Conservation (phyloP, 2,888 invertebrate genomes). For the Dermolepida albohirtum region DNA sequence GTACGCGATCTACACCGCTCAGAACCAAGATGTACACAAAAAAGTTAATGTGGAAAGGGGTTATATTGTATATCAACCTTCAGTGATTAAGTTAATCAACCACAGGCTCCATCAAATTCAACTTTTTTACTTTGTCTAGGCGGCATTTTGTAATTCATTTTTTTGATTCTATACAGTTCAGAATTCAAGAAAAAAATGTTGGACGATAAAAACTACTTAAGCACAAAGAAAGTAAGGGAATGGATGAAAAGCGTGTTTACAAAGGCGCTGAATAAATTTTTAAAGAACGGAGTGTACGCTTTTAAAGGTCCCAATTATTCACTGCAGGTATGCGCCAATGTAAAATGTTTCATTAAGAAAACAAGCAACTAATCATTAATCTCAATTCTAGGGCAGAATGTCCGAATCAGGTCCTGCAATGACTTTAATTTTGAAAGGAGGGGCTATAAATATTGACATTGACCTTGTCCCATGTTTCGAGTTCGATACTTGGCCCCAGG, state of each 20-base stretch:
- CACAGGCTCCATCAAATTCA: no score
- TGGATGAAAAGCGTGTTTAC: slow-evolving; percentile 70
- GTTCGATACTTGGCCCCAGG: slow-evolving; percentile 59
- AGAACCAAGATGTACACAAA: no score
- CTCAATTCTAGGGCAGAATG: slow-evolving; percentile 61
- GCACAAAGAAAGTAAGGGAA: slow-evolving; percentile 65
- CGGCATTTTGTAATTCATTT: background rate
- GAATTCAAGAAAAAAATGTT: slow-evolving; percentile 51
- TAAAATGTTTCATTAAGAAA: no score
- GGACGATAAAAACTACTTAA: slow-evolving; percentile 60
- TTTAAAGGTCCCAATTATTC: slow-evolving; percentile 12
- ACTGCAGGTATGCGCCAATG: no score
- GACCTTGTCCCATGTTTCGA: slow-evolving; percentile 63
- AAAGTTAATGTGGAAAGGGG: no score
- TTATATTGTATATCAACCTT: no score
- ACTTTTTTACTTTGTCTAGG: no score
- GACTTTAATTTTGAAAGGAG: slow-evolving; percentile 64
- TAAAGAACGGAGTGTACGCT: slow-evolving; percentile 26
- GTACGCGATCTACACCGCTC: no score
- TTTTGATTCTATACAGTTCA: background rate
- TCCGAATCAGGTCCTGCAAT: slow-evolving; percentile 70
- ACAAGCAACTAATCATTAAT: slow-evolving; percentile 47
- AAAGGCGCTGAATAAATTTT: slow-evolving; percentile 64
- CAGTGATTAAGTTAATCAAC: no score
- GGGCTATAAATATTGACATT: slow-evolving; percentile 61